Conservation (phyloP, 23 tunicate genomes). For the Phallusia fumigata region DNA sequence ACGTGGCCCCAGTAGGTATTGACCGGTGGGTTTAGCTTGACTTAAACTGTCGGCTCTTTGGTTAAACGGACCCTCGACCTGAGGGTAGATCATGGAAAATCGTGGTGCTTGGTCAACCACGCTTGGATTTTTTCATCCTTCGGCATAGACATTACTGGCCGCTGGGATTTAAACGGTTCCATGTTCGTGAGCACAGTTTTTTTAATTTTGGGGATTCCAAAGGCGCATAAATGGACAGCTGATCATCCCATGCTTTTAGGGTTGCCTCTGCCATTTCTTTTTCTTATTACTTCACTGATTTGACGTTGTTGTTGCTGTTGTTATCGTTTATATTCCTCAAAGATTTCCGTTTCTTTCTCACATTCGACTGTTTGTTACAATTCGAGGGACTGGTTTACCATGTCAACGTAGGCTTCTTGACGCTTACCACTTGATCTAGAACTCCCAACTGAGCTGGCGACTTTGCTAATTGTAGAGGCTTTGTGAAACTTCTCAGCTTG, state of each 20-base stretch:
- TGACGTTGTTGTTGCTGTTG: no score
- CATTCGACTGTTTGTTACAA: neutral
- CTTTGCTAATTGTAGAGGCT: neutral
- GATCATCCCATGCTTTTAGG: neutral
- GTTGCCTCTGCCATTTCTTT: neutral
- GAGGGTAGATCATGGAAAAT: no score
- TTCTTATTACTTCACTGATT: neutral
- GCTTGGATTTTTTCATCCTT: neutral
- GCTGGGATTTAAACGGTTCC: neutral
- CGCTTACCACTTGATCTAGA: neutral
- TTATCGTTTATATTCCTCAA: neutral
- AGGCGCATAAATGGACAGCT: neutral
- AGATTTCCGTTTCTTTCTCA: neutral
- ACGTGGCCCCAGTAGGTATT: no score
- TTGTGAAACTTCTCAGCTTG: neutral
- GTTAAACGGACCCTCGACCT: no score
- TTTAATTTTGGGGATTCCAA: neutral
- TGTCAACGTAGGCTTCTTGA: slow-evolving; percentile 11
- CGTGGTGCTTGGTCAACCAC: neutral
- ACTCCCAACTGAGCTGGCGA: neutral
- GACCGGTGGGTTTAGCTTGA: no score
- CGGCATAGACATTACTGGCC: neutral
- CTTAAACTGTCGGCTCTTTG: no score
- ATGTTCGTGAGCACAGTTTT: neutral
- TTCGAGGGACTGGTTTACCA: neutral